Percentiles rank a stretch among this genome's conserved stretches.
These are phyloP conservation scores for Malacosoma neustria DNA, from an alignment of 2,888 invertebrate species.

Conservation along the genomic window DNA sequence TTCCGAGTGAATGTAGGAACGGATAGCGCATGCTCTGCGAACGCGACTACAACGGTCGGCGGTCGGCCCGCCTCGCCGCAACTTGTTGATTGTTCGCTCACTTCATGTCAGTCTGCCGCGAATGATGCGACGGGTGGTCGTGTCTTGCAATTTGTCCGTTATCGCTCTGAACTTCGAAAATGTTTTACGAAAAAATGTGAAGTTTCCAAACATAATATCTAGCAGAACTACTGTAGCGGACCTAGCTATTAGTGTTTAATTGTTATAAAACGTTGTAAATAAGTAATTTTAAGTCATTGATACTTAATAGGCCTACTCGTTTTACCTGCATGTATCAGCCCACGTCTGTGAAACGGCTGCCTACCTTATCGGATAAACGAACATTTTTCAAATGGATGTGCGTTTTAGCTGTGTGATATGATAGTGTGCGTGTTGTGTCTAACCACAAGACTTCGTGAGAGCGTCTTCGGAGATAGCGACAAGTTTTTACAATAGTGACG, in stretches of 20 bases:
- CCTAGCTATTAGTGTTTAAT: constrained; percentile 41
- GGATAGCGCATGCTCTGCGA: constrained; percentile 57
- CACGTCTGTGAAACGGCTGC: constrained; percentile 64
- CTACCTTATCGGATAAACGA: constrained; percentile 68
- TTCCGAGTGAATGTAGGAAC: constrained; percentile 56
- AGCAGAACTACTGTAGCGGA: constrained; percentile 42
- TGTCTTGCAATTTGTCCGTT: constrained; percentile 42
- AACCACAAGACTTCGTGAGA: constrained; percentile 52
- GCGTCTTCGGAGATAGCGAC: constrained; percentile 50
- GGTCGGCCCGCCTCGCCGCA: constrained; percentile 54
- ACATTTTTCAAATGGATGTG: constrained; percentile 74
- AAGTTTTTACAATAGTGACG: constrained; percentile 61
- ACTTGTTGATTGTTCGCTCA: constrained; percentile 72
- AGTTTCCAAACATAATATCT: constrained; percentile 55
- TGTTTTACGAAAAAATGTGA: constrained; percentile 68
- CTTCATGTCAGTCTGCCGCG: constrained; percentile 62
- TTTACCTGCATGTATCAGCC: constrained; percentile 70
- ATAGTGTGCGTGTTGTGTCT: constrained; percentile 68
- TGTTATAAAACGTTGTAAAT: constrained; percentile 34
- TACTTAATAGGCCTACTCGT: constrained; percentile 67
- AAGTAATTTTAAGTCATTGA: constrained; percentile 65
- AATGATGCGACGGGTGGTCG: constrained; percentile 64
- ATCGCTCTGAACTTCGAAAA: constrained; percentile 61
- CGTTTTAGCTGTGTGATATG: constrained; percentile 65
- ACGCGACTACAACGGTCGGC: constrained; percentile 33